Evolutionary conservation across 2,888 invertebrate genomes (phyloP).

Genomic region (Serrognathus titanus): DNA sequence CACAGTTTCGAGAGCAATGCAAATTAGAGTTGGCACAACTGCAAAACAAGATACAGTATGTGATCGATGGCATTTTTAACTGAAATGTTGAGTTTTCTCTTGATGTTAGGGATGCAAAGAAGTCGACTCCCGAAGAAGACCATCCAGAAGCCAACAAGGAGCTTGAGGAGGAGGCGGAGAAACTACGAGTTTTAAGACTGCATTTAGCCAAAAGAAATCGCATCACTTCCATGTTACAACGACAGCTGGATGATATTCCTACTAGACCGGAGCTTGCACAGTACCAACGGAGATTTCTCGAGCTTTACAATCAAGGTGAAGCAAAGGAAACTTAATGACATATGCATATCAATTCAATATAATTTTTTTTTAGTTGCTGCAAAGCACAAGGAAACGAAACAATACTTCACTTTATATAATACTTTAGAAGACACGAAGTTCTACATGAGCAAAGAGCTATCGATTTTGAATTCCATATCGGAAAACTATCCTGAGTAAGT

Average conservation of each 20-base stretch:
- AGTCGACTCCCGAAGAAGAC: constrained; percentile 46
- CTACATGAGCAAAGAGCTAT: constrained; percentile 89
- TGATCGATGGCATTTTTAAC: constrained; percentile 1
- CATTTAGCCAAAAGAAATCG: constrained; percentile 77
- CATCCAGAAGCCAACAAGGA: constrained; percentile 51
- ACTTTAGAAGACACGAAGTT: constrained; percentile 91
- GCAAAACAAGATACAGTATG: constrained; percentile 49
- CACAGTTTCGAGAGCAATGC: constrained; percentile 71
- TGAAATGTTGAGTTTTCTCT: constrained; percentile 19
- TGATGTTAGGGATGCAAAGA: constrained; percentile 48
- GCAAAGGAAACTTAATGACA: not conserved
- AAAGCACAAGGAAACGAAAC: constrained; percentile 95
- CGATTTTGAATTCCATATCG: constrained; percentile 81
- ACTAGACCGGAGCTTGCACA: constrained; percentile 90
- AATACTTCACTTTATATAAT: constrained; percentile 95
- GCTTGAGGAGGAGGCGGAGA: constrained; percentile 58
- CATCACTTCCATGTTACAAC: constrained; percentile 73
- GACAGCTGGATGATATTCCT: constrained; percentile 90
- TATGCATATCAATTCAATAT: not conserved
- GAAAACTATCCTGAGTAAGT: constrained; percentile 83
- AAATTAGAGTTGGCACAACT: constrained; percentile 59
- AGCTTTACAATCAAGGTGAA: constrained; percentile 88
- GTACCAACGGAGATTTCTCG: constrained; percentile 93
- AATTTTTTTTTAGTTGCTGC: constrained; percentile 70
- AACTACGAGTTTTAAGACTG: constrained; percentile 59